A percentile compares a stretch with the other conserved stretches of the same genome.
Evolutionary conservation across 2,113 vertebrate genomes (phyloP).

Genomic region (Cebus imitator): DNA sequence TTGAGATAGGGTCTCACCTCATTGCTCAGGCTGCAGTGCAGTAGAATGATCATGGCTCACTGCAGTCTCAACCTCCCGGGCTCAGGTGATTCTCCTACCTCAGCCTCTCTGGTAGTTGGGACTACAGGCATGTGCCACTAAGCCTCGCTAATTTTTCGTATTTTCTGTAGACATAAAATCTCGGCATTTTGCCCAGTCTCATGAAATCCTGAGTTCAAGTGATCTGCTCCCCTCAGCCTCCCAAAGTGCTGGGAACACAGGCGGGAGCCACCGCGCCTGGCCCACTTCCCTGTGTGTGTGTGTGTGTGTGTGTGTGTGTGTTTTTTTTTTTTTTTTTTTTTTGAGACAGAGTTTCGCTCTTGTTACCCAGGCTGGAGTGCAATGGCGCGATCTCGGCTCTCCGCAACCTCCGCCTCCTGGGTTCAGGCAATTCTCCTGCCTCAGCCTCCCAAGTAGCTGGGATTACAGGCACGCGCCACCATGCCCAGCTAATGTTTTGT

Average conservation of each 20-base stretch:
- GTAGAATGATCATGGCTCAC: not conserved
- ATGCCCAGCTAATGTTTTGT: too few species aligned
- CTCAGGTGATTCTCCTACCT: not conserved
- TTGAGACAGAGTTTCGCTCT: too few species aligned
- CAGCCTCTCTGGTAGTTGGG: not conserved
- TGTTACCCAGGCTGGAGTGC: too few species aligned
- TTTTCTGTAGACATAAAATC: too few species aligned
- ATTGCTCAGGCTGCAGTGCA: not conserved
- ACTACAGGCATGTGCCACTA: not conserved
- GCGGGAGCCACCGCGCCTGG: not conserved
- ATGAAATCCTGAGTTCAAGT: not conserved
- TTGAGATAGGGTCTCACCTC: not conserved
- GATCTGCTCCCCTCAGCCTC: not conserved
- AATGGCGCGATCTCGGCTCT: too few species aligned
- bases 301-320: too few species aligned
- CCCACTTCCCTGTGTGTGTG: too few species aligned
- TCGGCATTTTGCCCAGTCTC: not conserved
- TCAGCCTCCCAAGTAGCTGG: too few species aligned
- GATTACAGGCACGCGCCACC: too few species aligned
- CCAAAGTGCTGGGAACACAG: not conserved
- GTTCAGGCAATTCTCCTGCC: too few species aligned
- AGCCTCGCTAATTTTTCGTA: not conserved
- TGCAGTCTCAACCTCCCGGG: not conserved
- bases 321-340: too few species aligned
- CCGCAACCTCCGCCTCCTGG: too few species aligned